Evolutionary conservation across 1,140 invertebrate genomes (phyloP).

Genomic region (Papilio machaon): DNA sequence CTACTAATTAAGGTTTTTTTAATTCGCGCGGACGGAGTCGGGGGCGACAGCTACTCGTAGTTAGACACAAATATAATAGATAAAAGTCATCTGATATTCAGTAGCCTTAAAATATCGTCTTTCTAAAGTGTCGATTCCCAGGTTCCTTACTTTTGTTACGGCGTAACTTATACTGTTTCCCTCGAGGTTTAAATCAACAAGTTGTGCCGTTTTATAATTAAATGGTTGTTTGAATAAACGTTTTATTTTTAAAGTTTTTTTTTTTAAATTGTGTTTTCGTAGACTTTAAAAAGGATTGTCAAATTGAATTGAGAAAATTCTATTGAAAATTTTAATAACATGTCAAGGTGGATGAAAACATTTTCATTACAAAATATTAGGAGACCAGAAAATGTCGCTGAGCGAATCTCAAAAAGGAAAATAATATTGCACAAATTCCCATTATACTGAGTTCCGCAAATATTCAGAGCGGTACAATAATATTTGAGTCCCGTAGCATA

Average conservation of each 20-base stretch:
- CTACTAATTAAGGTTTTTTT: too few species aligned
- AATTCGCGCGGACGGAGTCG: too few species aligned
- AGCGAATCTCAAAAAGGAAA: slow-evolving; percentile 11
- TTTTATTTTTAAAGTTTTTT: too few species aligned
- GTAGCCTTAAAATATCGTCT: not conserved
- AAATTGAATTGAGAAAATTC: too few species aligned
- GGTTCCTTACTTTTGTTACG: not conserved
- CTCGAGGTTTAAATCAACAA: not conserved
- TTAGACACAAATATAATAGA: not conserved
- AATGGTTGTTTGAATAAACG: not conserved
- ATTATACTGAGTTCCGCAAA: slow-evolving; percentile 34
- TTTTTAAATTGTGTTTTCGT: too few species aligned
- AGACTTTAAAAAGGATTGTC: too few species aligned
- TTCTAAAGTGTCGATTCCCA: not conserved
- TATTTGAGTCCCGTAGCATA: slow-evolving; percentile 39
- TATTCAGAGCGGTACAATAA: slow-evolving; percentile 49
- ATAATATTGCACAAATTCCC: slow-evolving; percentile 25
- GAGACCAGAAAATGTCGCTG: not conserved
- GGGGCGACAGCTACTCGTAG: too few species aligned
- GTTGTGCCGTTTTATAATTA: not conserved
- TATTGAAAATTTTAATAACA: not conserved
- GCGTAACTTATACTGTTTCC: not conserved
- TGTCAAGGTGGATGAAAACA: not conserved
- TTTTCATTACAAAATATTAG: slow-evolving; percentile 20
- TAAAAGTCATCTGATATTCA: not conserved